These are phyloP conservation scores for Miichthys miiuy DNA, from an alignment of 2,797 vertebrate genomes.

Conservation along the genomic window DNA sequence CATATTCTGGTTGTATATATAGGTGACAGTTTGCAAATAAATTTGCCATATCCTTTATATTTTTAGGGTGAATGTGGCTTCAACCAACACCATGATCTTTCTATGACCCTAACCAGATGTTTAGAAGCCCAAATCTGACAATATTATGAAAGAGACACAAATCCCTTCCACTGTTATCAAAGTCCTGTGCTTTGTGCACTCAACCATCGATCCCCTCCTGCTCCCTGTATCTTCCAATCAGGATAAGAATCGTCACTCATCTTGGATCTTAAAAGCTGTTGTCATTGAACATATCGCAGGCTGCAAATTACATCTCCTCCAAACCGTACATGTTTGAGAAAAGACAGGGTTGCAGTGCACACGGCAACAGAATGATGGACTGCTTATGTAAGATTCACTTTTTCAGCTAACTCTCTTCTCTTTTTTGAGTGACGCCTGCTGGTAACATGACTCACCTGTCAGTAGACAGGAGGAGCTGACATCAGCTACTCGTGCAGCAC, in stretches of 20 bases:
- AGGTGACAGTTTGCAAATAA: too few species aligned
- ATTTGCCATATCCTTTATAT: too few species aligned
- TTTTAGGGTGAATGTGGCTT: not conserved
- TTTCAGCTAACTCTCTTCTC: not conserved
- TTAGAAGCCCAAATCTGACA: not conserved
- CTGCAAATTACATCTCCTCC: not conserved
- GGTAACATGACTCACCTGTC: conserved; percentile 13
- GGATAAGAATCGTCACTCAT: not conserved
- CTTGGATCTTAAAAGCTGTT: not conserved
- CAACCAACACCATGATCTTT: not conserved
- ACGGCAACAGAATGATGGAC: not conserved
- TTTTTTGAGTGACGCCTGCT: conserved; percentile 6
- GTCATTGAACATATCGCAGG: not conserved
- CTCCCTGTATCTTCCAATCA: not conserved
- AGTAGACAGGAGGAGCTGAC: conserved; percentile 3
- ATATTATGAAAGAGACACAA: not conserved
- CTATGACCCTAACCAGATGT: too few species aligned
- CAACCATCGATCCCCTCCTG: not conserved
- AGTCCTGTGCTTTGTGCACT: not conserved
- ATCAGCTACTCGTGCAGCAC: conserved; percentile 6
- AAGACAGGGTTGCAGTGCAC: not conserved
- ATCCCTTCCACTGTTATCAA: not conserved
- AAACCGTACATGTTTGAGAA: not conserved
- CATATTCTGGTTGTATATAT: too few species aligned
- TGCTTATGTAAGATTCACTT: not conserved